A percentile compares a stretch with the other conserved stretches of the same genome.
phyloP scores from a whole-genome alignment of 2,888 invertebrate species.

The Megalurothrips usitatus region DNA sequence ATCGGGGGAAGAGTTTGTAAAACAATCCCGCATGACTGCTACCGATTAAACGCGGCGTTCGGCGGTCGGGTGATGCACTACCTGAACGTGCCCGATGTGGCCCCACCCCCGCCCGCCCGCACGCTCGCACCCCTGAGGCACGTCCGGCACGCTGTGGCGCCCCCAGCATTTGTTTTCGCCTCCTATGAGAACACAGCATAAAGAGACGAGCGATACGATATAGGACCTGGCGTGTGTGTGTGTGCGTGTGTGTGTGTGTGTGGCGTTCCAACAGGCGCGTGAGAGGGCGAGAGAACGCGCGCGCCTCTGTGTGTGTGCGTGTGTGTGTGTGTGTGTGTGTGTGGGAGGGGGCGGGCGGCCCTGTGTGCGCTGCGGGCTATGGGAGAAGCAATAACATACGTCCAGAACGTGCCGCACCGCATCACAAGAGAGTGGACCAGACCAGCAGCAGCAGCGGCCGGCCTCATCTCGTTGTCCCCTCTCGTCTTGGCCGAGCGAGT shows the following conservation, averaged over 20 bases:
- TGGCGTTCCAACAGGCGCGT: too few relatives aligned
- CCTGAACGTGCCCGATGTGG: too few relatives aligned
- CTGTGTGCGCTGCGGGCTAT: background rate
- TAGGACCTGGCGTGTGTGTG: too few relatives aligned
- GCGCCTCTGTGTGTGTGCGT: background rate
- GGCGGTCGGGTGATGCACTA: too few relatives aligned
- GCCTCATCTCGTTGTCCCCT: background rate
- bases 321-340: background rate
- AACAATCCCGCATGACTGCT: too few relatives aligned
- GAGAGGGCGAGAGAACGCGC: too few relatives aligned
- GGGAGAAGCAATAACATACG: slow-evolving; percentile 22
- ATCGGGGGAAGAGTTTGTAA: too few relatives aligned
- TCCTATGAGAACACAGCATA: background rate
- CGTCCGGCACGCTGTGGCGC: background rate
- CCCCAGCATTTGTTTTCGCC: background rate
- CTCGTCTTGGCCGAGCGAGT: background rate
- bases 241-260: too few relatives aligned
- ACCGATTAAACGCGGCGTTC: too few relatives aligned
- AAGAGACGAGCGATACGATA: too few relatives aligned
- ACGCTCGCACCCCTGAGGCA: background rate
- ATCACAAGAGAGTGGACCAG: background rate
- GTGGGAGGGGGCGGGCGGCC: background rate
- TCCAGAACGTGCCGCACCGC: background rate
- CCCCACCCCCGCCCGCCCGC: background rate
- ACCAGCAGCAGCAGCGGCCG: background rate